These are phyloP conservation scores for Colinus virginianus DNA, from an alignment of 2,113 vertebrate species.

Conservation along the genomic window DNA sequence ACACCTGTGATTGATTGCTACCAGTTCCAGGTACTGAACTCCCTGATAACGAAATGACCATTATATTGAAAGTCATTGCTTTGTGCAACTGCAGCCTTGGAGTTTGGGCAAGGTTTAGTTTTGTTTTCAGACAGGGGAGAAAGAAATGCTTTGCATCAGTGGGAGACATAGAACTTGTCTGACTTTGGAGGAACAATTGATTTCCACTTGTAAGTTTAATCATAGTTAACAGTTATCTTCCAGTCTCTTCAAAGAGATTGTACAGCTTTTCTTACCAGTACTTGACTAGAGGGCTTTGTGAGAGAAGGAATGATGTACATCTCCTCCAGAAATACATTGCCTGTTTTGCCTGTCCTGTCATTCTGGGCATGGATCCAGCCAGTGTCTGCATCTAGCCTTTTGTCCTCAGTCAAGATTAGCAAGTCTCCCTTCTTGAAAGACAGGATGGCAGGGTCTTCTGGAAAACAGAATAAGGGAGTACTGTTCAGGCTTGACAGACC, in stretches of 20 bases:
- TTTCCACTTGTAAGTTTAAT: neutral
- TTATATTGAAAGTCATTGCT: neutral
- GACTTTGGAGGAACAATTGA: neutral
- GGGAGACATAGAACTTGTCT: neutral
- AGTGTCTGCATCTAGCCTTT: slow-evolving; percentile 77
- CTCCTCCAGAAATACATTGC: slow-evolving; percentile 83
- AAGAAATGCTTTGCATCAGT: neutral
- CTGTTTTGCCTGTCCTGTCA: slow-evolving; percentile 82
- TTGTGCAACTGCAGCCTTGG: neutral
- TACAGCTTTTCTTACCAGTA: slow-evolving; percentile 84
- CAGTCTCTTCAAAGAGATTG: neutral
- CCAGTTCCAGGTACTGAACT: neutral
- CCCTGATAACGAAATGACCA: neutral
- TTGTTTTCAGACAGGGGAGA: neutral
- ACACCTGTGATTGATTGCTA: neutral
- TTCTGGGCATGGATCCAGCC: slow-evolving; percentile 87
- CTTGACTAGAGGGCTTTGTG: slow-evolving; percentile 86
- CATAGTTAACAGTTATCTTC: slow-evolving; percentile 10
- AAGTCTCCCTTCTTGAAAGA: slow-evolving; percentile 92
- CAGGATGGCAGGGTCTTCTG: slow-evolving; percentile 88
- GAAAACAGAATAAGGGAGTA: slow-evolving; percentile 4
- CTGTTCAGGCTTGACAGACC: neutral
- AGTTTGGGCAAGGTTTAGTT: neutral
- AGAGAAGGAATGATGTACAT: slow-evolving; percentile 87
- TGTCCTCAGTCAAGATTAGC: slow-evolving; percentile 84